A percentile compares a stretch with the other conserved stretches of the same genome.
Evolutionary conservation across 2,888 invertebrate genomes (phyloP).

Genomic region (Macrosiphum euphorbiae): DNA sequence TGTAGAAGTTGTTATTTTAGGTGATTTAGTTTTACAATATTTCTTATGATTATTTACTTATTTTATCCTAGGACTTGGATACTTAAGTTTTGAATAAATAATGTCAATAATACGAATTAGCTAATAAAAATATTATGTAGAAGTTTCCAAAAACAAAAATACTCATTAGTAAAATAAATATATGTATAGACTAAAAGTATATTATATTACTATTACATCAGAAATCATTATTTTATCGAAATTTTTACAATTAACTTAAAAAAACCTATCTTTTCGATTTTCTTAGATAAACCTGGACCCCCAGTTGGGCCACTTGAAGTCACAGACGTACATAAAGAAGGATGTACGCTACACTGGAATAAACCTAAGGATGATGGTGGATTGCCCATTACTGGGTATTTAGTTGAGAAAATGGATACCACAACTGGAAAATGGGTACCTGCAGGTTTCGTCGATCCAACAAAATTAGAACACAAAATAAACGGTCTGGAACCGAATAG

Average conservation of each 20-base stretch:
- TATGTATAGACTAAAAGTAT: too few species aligned
- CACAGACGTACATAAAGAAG: constrained; percentile 90
- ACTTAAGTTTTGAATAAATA: not conserved
- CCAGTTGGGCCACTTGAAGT: constrained; percentile 95
- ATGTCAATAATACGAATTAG: not conserved
- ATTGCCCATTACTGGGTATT: constrained; percentile 88
- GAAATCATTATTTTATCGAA: not conserved
- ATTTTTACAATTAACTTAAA: not conserved
- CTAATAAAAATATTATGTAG: too few species aligned
- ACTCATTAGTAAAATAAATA: too few species aligned
- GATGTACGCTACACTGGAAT: constrained; percentile 93
- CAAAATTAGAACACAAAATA: constrained; percentile 84
- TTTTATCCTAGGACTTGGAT: not conserved
- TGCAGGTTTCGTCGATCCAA: constrained; percentile 85
- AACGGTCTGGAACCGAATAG: constrained; percentile 94
- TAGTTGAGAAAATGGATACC: constrained; percentile 95
- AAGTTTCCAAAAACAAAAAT: too few species aligned
- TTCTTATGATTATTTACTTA: not conserved
- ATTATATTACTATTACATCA: too few species aligned
- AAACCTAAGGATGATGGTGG: constrained; percentile 98
- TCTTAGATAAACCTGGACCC: constrained; percentile 83
- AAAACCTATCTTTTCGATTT: not conserved
- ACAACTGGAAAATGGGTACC: constrained; percentile 90
- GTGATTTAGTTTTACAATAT: constrained; percentile 70
- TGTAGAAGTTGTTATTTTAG: constrained; percentile 89